Base-by-base conservation (phyloP, 2,888 invertebrate species). In the Criorhina ranunculi region DNA sequence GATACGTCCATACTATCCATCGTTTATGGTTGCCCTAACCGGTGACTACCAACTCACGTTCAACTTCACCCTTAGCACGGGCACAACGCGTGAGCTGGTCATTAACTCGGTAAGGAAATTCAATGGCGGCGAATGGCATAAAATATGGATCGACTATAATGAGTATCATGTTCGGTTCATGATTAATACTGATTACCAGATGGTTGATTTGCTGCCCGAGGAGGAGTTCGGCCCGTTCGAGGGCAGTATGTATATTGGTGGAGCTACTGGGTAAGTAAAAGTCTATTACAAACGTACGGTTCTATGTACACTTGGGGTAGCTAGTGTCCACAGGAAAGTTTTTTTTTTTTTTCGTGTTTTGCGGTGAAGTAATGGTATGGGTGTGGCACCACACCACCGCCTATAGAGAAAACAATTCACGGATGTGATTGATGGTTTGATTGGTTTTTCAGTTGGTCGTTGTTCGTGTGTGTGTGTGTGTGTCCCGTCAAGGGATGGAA, bases 121-220 rank as follows among this genome's bases (percentile, higher is more conserved):
- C 57, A 98, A 98, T 90, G 96, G 96, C 62, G 98, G 98, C 0
- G 97, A 98, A 90, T 98, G 98, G 98, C 98, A 98, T 91, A 97
- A 98, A 92, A 95, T 98, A 87, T 97, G 97, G 96, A 97, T 98
- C 83, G 98, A 98, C 92, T 97, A 98, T 90, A 98, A 98, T 92
- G 95, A 96, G 90, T 96, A 98, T 91, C 98, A 98, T 91, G 97
- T 98, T 37, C 93, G 98, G 86, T 97, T 98, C 90, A 97, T 97
- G 95, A 95, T 98, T 87, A 98, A 98, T 90, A 96, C 96, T 37
- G 96, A 97, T 89, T 96, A 95, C 89, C 95, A 96, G 92, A 97
- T 97, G 96, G 95, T 97, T 19, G 96, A 97, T 91, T 92, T 98
- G 73, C 92, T 95, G 87, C 94, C 95, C 9, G 96, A 97, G 90